These are phyloP conservation scores for Rhineura floridana DNA, from an alignment of 2,113 vertebrate genomes.

Conservation along the genomic window DNA sequence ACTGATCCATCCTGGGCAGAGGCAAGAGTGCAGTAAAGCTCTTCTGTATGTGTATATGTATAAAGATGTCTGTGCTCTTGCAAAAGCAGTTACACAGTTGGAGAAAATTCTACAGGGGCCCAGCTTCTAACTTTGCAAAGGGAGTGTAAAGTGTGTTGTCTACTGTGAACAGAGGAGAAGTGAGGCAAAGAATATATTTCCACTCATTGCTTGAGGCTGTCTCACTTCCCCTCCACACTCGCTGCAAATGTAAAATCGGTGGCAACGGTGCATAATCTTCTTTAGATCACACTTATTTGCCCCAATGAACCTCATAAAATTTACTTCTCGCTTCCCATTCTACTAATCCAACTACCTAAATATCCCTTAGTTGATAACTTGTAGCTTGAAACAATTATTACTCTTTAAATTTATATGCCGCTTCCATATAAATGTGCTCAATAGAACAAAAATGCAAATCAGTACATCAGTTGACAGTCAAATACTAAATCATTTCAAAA, in stretches of 20 bases:
- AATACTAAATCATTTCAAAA: too few species aligned
- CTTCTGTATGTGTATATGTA: not conserved
- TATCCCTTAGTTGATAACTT: not conserved
- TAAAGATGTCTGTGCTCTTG: not conserved
- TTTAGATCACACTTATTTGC: not conserved
- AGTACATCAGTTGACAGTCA: too few species aligned
- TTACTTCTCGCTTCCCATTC: too few species aligned
- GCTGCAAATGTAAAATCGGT: not conserved
- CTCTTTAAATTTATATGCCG: too few species aligned
- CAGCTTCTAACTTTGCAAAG: not conserved
- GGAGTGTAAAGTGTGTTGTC: not conserved
- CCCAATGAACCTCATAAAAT: not conserved
- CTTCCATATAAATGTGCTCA: too few species aligned
- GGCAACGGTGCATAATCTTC: not conserved
- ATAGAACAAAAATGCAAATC: too few species aligned
- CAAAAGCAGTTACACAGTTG: not conserved
- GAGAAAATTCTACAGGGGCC: not conserved
- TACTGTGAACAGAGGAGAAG: not conserved
- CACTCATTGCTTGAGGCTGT: not conserved
- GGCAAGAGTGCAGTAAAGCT: not conserved
- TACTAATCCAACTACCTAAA: not conserved
- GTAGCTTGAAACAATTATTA: not conserved
- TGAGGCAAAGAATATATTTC: not conserved
- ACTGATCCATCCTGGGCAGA: not conserved
- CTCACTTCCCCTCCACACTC: not conserved